phyloP scores from a whole-genome alignment of 2,113 vertebrate species.

The Nerophis ophidion region DNA sequence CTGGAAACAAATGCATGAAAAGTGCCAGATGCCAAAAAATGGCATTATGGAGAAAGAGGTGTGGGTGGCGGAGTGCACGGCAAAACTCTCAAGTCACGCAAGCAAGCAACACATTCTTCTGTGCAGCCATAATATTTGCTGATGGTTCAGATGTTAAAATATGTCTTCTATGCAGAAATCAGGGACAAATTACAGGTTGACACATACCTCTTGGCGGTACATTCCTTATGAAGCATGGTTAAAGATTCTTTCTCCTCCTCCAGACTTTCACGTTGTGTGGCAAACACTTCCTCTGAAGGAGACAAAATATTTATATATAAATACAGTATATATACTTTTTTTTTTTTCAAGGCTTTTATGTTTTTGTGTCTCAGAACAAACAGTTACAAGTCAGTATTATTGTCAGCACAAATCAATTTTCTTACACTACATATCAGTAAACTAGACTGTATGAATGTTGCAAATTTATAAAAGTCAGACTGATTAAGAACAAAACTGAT shows the following conservation, averaged over 20 bases:
- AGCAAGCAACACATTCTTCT: conserved; percentile 10
- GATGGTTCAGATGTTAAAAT: conserved; percentile 11
- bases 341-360: conserved; percentile 34
- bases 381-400: conserved; percentile 51
- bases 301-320: conserved; percentile 7
- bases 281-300: conserved; percentile 81
- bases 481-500: conserved; percentile 34
- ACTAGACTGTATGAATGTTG: conserved; percentile 49
- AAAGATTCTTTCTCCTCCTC: conserved; percentile 82
- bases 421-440: conserved; percentile 54
- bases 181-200: conserved; percentile 42
- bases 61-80: conserved; percentile 16
- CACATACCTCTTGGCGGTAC: conserved; percentile 91
- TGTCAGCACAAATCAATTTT: conserved; percentile 50
- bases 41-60: conserved; percentile 29
- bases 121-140: conserved; percentile 20
- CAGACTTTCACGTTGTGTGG: conserved; percentile 76
- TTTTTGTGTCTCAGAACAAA: conserved; percentile 43
- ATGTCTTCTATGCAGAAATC: conserved; percentile 21
- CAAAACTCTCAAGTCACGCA: conserved; percentile 5
- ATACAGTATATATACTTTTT: neutral
- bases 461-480: conserved; percentile 39
- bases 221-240: conserved; percentile 83
- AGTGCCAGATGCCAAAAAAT: conserved; percentile 19
- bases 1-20: conserved; percentile 26